Conservation (phyloP, 1,140 invertebrate genomes). For the Phenacoccus solenopsis region DNA sequence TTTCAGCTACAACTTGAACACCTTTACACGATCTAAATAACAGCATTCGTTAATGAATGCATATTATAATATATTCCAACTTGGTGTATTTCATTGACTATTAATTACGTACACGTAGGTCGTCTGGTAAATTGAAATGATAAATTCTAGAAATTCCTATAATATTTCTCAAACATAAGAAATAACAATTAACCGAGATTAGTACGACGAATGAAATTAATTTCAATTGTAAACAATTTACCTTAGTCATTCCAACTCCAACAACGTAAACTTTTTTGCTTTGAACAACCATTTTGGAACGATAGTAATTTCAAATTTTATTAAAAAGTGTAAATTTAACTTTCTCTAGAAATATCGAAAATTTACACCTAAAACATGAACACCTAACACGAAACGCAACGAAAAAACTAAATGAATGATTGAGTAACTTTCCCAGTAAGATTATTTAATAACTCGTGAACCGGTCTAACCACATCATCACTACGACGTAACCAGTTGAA, state of each 20-base stretch:
- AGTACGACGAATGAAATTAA: too few species aligned
- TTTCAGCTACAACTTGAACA: too few species aligned
- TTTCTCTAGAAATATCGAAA: not conserved
- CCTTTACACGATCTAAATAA: too few species aligned
- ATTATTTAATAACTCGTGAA: not conserved
- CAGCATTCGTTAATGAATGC: too few species aligned
- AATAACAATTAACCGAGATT: too few species aligned
- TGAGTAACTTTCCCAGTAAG: not conserved
- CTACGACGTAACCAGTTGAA: not conserved
- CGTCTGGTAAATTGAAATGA: too few species aligned
- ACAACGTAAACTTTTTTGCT: conserved; percentile 66
- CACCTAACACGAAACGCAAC: not conserved
- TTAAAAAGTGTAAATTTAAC: not conserved
- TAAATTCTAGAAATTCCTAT: too few species aligned
- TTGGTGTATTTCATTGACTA: too few species aligned
- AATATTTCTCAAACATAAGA: too few species aligned
- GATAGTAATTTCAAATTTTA: not conserved
- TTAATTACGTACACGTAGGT: too few species aligned
- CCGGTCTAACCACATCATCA: not conserved
- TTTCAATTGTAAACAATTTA: conserved; percentile 30
- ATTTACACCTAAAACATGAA: not conserved
- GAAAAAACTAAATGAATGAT: not conserved
- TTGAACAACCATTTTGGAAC: conserved; percentile 8
- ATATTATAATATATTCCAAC: too few species aligned
- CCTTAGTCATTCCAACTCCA: conserved; percentile 95